Evolutionary conservation across 2,888 invertebrate genomes (phyloP).

Genomic region (Drosophila hamatofila): DNA sequence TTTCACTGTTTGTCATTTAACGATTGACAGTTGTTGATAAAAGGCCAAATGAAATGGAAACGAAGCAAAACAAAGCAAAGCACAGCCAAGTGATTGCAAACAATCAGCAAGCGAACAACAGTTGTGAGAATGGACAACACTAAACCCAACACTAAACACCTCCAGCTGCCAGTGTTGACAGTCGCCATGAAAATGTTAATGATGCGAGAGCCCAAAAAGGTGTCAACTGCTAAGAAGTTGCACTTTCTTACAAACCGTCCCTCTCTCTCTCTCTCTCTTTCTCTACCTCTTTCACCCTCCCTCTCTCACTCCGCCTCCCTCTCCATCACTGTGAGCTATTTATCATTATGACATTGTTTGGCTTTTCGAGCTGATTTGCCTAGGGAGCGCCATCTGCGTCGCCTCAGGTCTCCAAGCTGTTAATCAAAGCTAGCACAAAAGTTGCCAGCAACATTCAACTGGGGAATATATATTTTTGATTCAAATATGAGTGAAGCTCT

Average conservation of each 20-base stretch:
- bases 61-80: constrained; percentile 30
- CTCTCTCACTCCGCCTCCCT: background rate
- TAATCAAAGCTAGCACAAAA: constrained; percentile 64
- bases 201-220: constrained; percentile 61
- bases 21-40: constrained; percentile 79
- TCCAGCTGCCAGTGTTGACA: constrained; percentile 36
- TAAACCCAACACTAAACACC: constrained; percentile 25
- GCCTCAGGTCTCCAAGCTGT: constrained; percentile 61
- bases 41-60: constrained; percentile 36
- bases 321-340: constrained; percentile 53
- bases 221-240: constrained; percentile 57
- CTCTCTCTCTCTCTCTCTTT: constrained; percentile 1
- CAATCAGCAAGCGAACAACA: constrained; percentile 39
- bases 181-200: constrained; percentile 75
- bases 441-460: constrained; percentile 28
- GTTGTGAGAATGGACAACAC: constrained; percentile 12
- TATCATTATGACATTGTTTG: constrained; percentile 75
- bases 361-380: constrained; percentile 70
- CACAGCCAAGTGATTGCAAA: constrained; percentile 17
- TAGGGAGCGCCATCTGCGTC: constrained; percentile 62
- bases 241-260: background rate
- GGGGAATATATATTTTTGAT: constrained; percentile 42
- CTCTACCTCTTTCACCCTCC: background rate
- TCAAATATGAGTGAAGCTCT: constrained; percentile 23
- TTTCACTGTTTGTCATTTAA: constrained; percentile 81